Conservation (phyloP, 2,113 vertebrate genomes). For the Delphinapterus leucas region DNA sequence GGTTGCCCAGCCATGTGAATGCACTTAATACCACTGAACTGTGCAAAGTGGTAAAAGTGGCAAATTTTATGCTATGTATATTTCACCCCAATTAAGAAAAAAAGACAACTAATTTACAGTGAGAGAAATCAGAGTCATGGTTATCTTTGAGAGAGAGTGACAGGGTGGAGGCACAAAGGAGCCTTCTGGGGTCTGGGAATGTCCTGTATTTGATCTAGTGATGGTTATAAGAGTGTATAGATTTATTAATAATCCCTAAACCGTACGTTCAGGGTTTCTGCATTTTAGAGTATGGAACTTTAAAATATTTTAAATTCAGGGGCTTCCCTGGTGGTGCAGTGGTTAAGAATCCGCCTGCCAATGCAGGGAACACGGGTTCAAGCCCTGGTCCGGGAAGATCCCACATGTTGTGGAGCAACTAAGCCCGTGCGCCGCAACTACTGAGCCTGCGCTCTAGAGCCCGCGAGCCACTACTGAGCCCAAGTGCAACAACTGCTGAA, state of each 20-base stretch:
- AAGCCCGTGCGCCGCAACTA: too few relatives aligned
- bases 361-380: too few relatives aligned
- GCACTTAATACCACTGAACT: not conserved
- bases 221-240: accelerated
- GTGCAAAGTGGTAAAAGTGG: not conserved
- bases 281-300: not conserved
- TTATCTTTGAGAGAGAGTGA: not conserved
- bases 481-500: too few relatives aligned
- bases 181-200: not conserved
- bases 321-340: too few relatives aligned
- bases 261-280: not conserved
- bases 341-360: too few relatives aligned
- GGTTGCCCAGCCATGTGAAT: not conserved
- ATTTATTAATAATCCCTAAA: not conserved
- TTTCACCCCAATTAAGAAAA: not conserved
- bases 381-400: too few relatives aligned
- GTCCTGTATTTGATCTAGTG: accelerated
- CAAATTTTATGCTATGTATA: too few relatives aligned
- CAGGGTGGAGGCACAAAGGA: not conserved
- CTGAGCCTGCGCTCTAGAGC: too few relatives aligned
- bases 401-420: too few relatives aligned
- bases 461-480: too few relatives aligned
- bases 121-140: not conserved
- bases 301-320: not conserved
- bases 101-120: not conserved